Evolutionary conservation across 2,797 vertebrate genomes (phyloP).

Genomic region (Sebastes kiyomatsui): DNA sequence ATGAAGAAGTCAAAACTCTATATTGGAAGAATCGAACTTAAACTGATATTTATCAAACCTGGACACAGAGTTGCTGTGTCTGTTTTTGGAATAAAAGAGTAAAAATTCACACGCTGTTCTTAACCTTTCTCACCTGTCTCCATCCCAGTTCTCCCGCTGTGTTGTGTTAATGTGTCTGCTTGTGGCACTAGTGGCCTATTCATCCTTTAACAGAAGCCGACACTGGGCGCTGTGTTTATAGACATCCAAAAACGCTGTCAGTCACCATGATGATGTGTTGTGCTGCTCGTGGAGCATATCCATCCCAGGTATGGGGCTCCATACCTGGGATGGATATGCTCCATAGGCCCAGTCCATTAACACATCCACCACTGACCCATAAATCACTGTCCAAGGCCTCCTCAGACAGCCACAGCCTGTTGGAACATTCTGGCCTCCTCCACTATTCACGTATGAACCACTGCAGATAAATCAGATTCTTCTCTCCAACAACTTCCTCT

Average conservation of each 20-base stretch:
- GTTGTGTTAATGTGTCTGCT: conserved; percentile 36
- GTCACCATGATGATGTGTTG: conserved; percentile 52
- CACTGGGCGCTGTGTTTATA: conserved; percentile 56
- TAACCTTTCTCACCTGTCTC: conserved; percentile 44
- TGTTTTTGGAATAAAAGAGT: conserved; percentile 26
- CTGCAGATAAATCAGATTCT: conserved; percentile 72
- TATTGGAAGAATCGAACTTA: conserved; percentile 1
- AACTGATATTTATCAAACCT: background rate
- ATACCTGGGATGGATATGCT: conserved; percentile 72
- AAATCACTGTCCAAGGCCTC: conserved; percentile 82
- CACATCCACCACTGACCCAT: conserved; percentile 76
- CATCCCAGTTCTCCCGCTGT: conserved; percentile 1
- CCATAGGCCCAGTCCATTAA: conserved; percentile 79
- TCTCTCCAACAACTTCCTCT: conserved; percentile 40
- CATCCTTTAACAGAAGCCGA: conserved; percentile 48
- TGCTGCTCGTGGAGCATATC: conserved; percentile 44
- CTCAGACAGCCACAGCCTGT: conserved; percentile 59
- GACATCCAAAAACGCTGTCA: conserved; percentile 40
- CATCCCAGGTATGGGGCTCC: conserved; percentile 42
- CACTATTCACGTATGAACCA: conserved; percentile 61
- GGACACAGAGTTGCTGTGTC: background rate
- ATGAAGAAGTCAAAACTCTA: background rate
- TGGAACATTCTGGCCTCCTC: conserved; percentile 68
- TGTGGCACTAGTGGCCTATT: conserved; percentile 36
- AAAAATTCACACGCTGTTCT: conserved; percentile 22